A percentile compares a stretch with the other conserved stretches of the same genome.
These are phyloP conservation scores for Enteromius viviparus DNA, from an alignment of 2,797 vertebrate genomes.

Conservation along the genomic window DNA sequence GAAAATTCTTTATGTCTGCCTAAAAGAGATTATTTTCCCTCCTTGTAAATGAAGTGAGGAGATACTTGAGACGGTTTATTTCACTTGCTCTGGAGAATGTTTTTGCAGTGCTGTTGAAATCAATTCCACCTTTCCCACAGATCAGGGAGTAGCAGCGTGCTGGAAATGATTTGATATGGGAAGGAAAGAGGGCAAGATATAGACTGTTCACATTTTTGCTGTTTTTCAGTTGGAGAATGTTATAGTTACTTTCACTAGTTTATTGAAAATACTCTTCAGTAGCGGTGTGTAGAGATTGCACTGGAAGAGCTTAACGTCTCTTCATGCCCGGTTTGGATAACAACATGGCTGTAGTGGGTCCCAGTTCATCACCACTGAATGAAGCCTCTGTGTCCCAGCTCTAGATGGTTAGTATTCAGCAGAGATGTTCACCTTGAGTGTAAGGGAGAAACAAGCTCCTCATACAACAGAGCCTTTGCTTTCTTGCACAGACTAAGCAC, in stretches of 20 bases:
- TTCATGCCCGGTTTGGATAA: slow-evolving; percentile 17
- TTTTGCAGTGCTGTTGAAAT: slow-evolving; percentile 13
- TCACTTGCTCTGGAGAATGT: slow-evolving; percentile 25
- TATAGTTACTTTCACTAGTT: not conserved
- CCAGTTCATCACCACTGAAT: slow-evolving; percentile 67
- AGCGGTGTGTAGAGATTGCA: slow-evolving; percentile 25
- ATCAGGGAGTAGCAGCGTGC: not conserved
- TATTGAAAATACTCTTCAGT: not conserved
- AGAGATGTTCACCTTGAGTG: slow-evolving; percentile 49
- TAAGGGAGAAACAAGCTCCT: slow-evolving; percentile 15
- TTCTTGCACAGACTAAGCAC: not conserved
- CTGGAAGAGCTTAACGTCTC: slow-evolving; percentile 6
- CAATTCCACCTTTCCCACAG: not conserved
- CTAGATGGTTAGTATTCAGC: slow-evolving; percentile 72
- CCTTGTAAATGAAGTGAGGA: not conserved
- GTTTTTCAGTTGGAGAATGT: not conserved
- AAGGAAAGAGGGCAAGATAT: not conserved
- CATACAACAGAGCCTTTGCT: slow-evolving; percentile 17
- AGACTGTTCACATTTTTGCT: not conserved
- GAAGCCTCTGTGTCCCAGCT: slow-evolving; percentile 67
- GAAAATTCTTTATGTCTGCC: not conserved
- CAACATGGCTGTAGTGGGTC: slow-evolving; percentile 45
- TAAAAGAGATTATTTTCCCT: slow-evolving; percentile 1
- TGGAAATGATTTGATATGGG: not conserved
- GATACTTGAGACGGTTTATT: not conserved